Base-by-base conservation (phyloP, 2,797 vertebrate genomes). In the Gadopsis bispinosus region DNA sequence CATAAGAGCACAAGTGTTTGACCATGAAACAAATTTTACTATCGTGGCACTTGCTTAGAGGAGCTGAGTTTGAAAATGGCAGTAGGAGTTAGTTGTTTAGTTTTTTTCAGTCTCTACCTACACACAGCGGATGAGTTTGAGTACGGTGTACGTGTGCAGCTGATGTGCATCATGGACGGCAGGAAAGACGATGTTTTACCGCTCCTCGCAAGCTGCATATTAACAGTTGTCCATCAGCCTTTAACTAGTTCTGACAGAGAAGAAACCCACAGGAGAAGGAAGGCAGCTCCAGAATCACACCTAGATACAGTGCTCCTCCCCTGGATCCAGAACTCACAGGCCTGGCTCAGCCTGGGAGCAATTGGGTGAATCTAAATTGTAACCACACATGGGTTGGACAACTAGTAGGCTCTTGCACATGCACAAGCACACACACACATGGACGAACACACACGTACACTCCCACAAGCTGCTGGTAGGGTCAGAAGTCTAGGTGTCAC, bases 401-500 rank as follows among this genome's bases (percentile, higher is more conserved):
- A 91, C 94, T 96, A 94, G 95, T 94, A 95, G 93, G 94, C 93
- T 96, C 64, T 70, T 79, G 54, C 75, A 81, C 79, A 81, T 69
- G 64, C 78, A 82, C 81, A 83, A 76, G 6, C 78, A 82, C 81
- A 83, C 78, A 74, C 50, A 69, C 61, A 39, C 26, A 45, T 48
- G n/a, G 22, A 73, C 39, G 37, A 41, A 48, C 73, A 77, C 65
- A 69, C 58, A 73, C 17, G 51, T 43, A 50, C 64, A 72, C 69
- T 75, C 69, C 64, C 85, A 85, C 78, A 83, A 74, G 87, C 87
- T 93, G 94, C 95, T 97, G 96, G 96, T 96, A 95, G 96, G 97
- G 96, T 97, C 95, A 94, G 93, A 89, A 95, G 94, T 97, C 97
- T 92, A 90, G 81, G 89, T 97, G 97, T 99, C 97, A 98, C 96